A percentile compares a stretch with the other conserved stretches of the same genome.
phyloP scores from a whole-genome alignment of 2,888 invertebrate genomes.

The Carpatolechia fugitivella region DNA sequence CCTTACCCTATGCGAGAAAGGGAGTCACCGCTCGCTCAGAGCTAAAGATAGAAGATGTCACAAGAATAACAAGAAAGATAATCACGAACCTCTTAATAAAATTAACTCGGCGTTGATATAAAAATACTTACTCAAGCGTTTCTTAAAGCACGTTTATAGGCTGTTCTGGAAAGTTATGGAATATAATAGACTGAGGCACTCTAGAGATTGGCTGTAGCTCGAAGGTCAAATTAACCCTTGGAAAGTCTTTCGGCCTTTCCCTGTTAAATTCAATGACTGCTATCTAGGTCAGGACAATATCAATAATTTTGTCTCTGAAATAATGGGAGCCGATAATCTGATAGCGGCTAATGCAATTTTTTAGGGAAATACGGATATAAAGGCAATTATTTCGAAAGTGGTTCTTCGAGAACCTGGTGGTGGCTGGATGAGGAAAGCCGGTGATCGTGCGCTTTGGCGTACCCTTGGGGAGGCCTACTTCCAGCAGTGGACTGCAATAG shows the following conservation, averaged over 20 bases:
- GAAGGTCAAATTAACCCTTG: background rate
- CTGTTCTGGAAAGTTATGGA: slow-evolving; percentile 14
- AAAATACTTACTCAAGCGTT: background rate
- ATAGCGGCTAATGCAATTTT: too few relatives aligned
- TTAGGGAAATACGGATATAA: too few relatives aligned
- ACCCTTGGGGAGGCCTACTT: too few relatives aligned
- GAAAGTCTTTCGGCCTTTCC: background rate
- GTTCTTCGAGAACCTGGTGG: too few relatives aligned
- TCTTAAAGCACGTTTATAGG: slow-evolving; percentile 14
- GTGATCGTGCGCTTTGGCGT: too few relatives aligned
- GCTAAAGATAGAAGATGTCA: too few relatives aligned
- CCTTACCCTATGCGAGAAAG: too few relatives aligned
- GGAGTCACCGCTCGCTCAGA: too few relatives aligned
- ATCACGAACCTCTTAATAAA: background rate
- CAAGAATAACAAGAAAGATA: too few relatives aligned
- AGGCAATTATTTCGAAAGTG: too few relatives aligned
- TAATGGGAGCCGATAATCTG: slow-evolving; percentile 7
- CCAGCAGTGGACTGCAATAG: too few relatives aligned
- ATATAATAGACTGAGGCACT: slow-evolving; percentile 16
- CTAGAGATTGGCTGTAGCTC: slow-evolving; percentile 16
- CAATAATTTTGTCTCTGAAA: slow-evolving; percentile 3
- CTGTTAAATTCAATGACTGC: slow-evolving; percentile 1
- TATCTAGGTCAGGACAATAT: slow-evolving; percentile 9
- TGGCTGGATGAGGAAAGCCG: too few relatives aligned
- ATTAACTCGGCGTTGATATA: background rate